A percentile compares a stretch with the other conserved stretches of the same genome.
Conservation (phyloP, 2,888 invertebrate genomes). For the Anoncus sp. region DNA sequence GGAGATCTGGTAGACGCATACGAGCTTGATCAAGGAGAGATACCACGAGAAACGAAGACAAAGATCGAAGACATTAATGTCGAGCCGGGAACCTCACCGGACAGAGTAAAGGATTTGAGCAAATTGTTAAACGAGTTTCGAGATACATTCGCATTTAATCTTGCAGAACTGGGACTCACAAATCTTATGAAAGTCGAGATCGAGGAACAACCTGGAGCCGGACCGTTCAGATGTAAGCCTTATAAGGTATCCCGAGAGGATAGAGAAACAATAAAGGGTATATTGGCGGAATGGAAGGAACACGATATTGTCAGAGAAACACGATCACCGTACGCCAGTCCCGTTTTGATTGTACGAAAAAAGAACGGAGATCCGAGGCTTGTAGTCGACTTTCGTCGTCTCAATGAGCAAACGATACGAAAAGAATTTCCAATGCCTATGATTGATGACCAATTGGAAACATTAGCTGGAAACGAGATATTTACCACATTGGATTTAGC, state of each 20-base stretch:
- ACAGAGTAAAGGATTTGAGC: no score
- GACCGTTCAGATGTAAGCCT: conserved; percentile 32
- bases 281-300: conserved; percentile 35
- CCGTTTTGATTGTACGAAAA: conserved; percentile 55
- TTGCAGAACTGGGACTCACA: conserved; percentile 36
- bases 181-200: conserved; percentile 26
- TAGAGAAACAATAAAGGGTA: conserved; percentile 42
- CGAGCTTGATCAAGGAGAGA: no score
- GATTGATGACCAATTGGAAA: conserved; percentile 44
- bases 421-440: conserved; percentile 33
- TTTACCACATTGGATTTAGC: conserved; percentile 35
- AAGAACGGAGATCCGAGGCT: conserved; percentile 50
- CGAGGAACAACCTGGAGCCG: conserved; percentile 63
- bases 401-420: conserved; percentile 31
- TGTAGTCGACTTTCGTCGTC: conserved; percentile 48
- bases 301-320: conserved; percentile 47
- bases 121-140: conserved; percentile 28
- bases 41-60: no score
- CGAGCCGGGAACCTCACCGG: no score
- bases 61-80: no score
- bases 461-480: conserved; percentile 1
- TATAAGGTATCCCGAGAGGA: conserved; percentile 28
- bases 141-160: conserved; percentile 21
- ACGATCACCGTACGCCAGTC: conserved; percentile 13
- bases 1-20: no score